phyloP scores from a whole-genome alignment of 2,888 invertebrate species.

The Eupsilia transversa region DNA sequence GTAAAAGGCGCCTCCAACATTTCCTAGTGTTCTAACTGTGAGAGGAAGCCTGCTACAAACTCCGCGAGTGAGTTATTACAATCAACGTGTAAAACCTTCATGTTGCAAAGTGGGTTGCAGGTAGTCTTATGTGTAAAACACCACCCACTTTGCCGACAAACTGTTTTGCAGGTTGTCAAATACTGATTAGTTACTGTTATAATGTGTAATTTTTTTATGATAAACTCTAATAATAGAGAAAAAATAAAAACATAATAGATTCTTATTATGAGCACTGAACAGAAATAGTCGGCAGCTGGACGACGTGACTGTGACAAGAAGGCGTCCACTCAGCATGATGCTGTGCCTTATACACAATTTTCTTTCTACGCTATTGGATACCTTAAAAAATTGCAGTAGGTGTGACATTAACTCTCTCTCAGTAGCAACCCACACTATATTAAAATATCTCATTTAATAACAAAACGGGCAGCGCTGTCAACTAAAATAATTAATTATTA shows the following conservation, averaged over 20 bases:
- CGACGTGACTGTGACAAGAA: too few species aligned
- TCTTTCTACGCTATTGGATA: too few species aligned
- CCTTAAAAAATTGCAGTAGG: not conserved
- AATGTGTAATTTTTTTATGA: not conserved
- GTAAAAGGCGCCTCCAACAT: not conserved
- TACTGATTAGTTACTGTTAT: too few species aligned
- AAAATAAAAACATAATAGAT: too few species aligned
- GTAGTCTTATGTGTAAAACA: not conserved
- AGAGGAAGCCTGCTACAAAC: not conserved
- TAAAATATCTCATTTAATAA: constrained; percentile 66
- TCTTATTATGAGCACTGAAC: too few species aligned
- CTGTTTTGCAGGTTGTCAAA: not conserved
- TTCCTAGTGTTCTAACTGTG: not conserved
- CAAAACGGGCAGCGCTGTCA: constrained; percentile 66
- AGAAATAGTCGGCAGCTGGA: too few species aligned
- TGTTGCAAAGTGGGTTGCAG: not conserved
- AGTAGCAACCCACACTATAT: constrained; percentile 42
- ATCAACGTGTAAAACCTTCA: not conserved
- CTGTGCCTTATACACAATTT: too few species aligned
- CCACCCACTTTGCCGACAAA: not conserved
- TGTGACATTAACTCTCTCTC: not conserved
- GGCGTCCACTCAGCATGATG: too few species aligned
- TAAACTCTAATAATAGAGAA: too few species aligned
- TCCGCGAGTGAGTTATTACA: not conserved
- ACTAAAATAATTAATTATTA: constrained; percentile 58